phyloP scores from a whole-genome alignment of 2,113 vertebrate genomes.

The Himantopus leucocephalus region DNA sequence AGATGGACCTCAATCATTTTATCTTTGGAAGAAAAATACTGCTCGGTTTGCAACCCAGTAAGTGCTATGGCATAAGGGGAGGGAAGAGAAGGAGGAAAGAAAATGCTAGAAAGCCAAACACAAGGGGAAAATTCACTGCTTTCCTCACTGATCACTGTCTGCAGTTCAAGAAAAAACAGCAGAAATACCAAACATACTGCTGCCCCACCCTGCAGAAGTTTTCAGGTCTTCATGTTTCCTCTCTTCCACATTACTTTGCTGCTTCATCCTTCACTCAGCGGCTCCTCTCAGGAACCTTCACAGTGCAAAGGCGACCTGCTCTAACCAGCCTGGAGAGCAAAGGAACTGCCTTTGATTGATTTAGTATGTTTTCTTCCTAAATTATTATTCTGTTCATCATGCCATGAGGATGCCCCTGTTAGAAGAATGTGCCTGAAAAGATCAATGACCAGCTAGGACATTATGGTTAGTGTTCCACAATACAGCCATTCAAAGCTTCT shows the following conservation, averaged over 20 bases:
- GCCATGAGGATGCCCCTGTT: neutral
- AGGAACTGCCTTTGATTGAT: neutral
- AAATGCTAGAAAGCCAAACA: neutral
- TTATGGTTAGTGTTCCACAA: neutral
- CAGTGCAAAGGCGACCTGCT: neutral
- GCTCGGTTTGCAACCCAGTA: neutral
- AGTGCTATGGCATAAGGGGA: neutral
- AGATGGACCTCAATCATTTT: neutral
- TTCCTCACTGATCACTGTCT: neutral
- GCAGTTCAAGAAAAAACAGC: neutral
- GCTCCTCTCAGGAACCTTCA: neutral
- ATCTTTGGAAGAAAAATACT: neutral
- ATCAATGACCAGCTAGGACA: conserved; percentile 2
- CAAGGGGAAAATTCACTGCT: neutral
- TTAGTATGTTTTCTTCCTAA: neutral
- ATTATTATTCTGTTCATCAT: neutral
- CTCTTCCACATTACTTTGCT: neutral
- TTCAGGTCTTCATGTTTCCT: neutral
- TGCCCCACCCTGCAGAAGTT: neutral
- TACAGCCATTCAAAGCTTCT: conserved; percentile 18
- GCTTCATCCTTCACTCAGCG: neutral
- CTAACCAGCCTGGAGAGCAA: neutral
- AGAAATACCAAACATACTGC: neutral
- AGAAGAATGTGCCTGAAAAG: neutral
- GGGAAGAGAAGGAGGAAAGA: neutral